These are phyloP conservation scores for Euproctis similis DNA, from an alignment of 2,888 invertebrate species.

Conservation along the genomic window DNA sequence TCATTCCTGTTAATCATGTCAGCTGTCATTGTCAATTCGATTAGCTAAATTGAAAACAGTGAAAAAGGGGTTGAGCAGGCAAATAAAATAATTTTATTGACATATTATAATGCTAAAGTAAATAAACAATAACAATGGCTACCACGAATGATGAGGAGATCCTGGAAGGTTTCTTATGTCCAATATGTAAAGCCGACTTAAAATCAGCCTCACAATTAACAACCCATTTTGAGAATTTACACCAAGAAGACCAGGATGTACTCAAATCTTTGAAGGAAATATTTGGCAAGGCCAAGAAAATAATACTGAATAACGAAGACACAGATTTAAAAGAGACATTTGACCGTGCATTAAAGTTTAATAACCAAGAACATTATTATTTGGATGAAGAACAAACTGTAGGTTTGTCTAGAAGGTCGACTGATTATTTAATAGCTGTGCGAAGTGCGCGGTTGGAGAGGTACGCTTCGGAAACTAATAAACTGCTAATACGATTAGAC, in stretches of 20 bases:
- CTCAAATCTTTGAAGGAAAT: slow-evolving; percentile 87
- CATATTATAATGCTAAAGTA: slow-evolving; percentile 11
- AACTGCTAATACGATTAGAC: slow-evolving; percentile 93
- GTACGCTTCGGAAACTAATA: slow-evolving; percentile 96
- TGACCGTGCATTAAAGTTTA: slow-evolving; percentile 69
- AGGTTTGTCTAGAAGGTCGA: slow-evolving; percentile 80
- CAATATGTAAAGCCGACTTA: slow-evolving; percentile 93
- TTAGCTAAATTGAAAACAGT: no score
- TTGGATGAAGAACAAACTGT: slow-evolving; percentile 75
- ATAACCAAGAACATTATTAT: slow-evolving; percentile 47
- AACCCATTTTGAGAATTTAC: slow-evolving; percentile 91
- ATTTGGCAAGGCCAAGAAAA: slow-evolving; percentile 91
- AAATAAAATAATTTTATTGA: slow-evolving; percentile 14
- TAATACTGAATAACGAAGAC: slow-evolving; percentile 59
- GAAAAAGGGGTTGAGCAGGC: background rate
- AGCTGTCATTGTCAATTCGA: no score
- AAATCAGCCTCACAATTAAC: slow-evolving; percentile 89
- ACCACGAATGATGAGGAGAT: slow-evolving; percentile 76
- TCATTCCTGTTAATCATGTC: no score
- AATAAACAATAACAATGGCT: slow-evolving; percentile 43
- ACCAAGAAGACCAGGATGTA: slow-evolving; percentile 91
- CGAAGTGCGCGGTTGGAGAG: slow-evolving; percentile 82
- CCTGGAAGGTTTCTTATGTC: slow-evolving; percentile 95
- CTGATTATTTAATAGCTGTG: slow-evolving; percentile 84
- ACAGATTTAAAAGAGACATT: slow-evolving; percentile 76